Evolutionary conservation across 2,888 invertebrate genomes (phyloP), one percentile per base, ranked within the genome.

Genomic region (Oithona nana): DNA sequence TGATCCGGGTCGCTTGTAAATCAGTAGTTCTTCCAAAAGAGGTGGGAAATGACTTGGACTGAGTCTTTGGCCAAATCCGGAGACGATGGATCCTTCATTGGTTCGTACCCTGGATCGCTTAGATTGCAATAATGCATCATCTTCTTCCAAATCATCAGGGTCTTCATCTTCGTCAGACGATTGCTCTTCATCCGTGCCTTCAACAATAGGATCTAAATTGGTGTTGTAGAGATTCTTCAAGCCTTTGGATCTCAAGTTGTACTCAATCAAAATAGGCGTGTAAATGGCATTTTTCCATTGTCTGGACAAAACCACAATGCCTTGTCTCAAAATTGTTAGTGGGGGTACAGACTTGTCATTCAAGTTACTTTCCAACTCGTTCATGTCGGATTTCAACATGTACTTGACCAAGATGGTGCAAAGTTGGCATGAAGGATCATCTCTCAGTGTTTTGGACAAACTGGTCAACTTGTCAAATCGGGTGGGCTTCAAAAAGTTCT

Each of bases 281-380:
- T 94, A 93, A 24, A 95, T 76, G 2, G 89, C 86, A 73, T 90
- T 93, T 75, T 94, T 94, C 95, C 94, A 95, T 72, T 95, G 94
- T 1, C 94, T 81, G 69, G 90, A 90, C 62, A 95, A 77, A 28
- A 94, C 94, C 71, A 95, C 87, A n/a, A 95, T 86, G 29, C 94
- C 94, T 79, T 92, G 90, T 72, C 92, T 78, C 48, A 94, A 76
- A 0, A 88, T 90, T 65, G 88, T 88, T 13, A 93, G 75, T 65
- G 86, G 84, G 1, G 94, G 94, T 65, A 93, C 79, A 69, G 88
- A 86, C 13, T 84, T 77, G 68, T 87, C 86, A 66, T 83, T 80
- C 51, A 94, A 79, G 73, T 89, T 88, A 1, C 80, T 81, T 73
- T 92, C 92, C 66, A 93, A 83, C 22, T 81, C 81, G 3, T 80